These are phyloP conservation scores for Cetoscarus ocellatus DNA, from an alignment of 2,797 vertebrate genomes.

Conservation along the genomic window DNA sequence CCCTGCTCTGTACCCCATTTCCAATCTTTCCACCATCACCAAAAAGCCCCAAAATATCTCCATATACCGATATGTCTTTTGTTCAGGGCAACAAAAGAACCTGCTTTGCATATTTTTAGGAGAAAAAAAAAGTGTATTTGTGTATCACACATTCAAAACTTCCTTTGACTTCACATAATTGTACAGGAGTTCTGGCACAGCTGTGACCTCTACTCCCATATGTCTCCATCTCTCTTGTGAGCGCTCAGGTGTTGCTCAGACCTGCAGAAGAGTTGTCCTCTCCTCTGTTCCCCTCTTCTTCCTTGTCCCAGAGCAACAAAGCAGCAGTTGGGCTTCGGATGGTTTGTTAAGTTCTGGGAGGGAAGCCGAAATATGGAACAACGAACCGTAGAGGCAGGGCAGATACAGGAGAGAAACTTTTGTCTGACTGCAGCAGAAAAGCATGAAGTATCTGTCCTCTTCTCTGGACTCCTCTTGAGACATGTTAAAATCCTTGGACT, in stretches of 20 bases:
- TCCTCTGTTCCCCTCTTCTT: neutral
- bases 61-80: no score
- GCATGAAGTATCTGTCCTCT: conserved; percentile 4
- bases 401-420: neutral
- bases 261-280: neutral
- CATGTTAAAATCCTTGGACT: no score
- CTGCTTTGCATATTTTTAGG: neutral
- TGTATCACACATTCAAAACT: conserved; percentile 23
- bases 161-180: conserved; percentile 13
- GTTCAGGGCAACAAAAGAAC: neutral
- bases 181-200: conserved; percentile 32
- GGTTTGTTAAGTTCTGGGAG: conserved; percentile 41
- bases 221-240: neutral
- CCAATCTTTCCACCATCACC: no score
- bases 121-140: conserved; percentile 12
- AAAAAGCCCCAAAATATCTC: no score
- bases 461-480: no score
- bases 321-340: conserved; percentile 54
- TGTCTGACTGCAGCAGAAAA: neutral
- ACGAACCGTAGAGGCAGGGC: conserved; percentile 5
- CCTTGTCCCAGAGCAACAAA: conserved; percentile 22
- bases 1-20: no score
- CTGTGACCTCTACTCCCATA: conserved; percentile 40
- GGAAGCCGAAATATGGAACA: conserved; percentile 28
- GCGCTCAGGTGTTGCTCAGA: neutral